Base-by-base conservation (phyloP, 2,888 invertebrate species). In the Trichogramma dendrolimi region DNA sequence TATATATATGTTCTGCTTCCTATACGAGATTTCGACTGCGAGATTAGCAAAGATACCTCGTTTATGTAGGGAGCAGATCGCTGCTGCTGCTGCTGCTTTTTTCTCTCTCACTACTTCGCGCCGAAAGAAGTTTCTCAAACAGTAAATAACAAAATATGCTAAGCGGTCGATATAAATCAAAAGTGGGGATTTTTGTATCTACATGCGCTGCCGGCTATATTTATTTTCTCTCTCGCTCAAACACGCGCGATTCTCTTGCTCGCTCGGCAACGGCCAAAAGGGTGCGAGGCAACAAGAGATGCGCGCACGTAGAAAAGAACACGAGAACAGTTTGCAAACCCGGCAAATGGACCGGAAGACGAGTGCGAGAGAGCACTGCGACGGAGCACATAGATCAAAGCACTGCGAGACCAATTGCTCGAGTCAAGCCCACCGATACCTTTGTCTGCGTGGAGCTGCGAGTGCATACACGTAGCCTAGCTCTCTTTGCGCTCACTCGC, bases 131-230 rank as follows among this genome's bases (percentile, higher is more conserved):
- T 75, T 75, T 78, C 77, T 68, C 70, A 70, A 77, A 78, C 78
- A 78, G 79, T 79, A 79, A 79, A 79, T 79, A 78, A 78, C 76
- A 75, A 77, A 78, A 78, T 79, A 79, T 79, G 79, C 79, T 77
- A 79, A 79, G 76, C 77, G 76, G 68, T 69, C 72, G 79, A 79
- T 79, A 79, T 79, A 79, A 79, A 79, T 79, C 79, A 79, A 78
- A 77, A 75, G 71, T 73, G 72, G 71, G 74, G 66, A 27, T 27
- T 27, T 27, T 27, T 27, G 27, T 27, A 27, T 27, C 27, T 27
- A 27, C 27, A 2, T 27, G 27, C 27, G 27, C 27, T 27, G 27
- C 70, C 71, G 58, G 42, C 14, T 57, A 10, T 27, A 50, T 27
- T 8, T 47, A 3, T 53, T 14, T 42, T 42, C 8, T 40, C 40